phyloP scores from a whole-genome alignment of 1,140 invertebrate species.

The Phenacoccus solenopsis region DNA sequence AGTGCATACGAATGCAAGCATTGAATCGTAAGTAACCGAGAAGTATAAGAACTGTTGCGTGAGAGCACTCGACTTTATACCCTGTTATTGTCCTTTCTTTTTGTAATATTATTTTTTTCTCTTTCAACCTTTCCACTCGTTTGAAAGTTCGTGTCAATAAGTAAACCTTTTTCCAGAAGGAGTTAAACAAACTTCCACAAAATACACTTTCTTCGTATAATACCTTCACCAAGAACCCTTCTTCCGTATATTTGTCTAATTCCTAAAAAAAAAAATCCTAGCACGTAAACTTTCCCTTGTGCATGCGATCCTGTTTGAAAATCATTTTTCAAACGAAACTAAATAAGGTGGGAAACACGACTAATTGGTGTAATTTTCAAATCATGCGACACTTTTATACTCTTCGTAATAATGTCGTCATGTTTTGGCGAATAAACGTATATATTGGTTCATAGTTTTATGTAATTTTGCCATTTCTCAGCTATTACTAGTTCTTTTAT shows the following conservation, averaged over 20 bases:
- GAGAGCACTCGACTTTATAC: background rate
- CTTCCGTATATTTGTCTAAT: slow-evolving; percentile 1
- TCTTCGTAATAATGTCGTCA: too few relatives aligned
- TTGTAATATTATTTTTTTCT: background rate
- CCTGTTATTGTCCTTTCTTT: slow-evolving; percentile 1
- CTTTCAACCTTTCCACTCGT: background rate
- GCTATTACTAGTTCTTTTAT: too few relatives aligned
- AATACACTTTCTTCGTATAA: background rate
- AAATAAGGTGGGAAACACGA: background rate
- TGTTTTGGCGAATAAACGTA: too few relatives aligned
- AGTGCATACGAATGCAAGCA: slow-evolving; percentile 1
- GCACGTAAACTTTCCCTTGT: background rate
- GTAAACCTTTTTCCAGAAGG: background rate
- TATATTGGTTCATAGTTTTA: too few relatives aligned
- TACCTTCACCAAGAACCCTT: background rate
- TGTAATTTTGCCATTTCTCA: too few relatives aligned
- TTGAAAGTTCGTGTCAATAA: slow-evolving; percentile 2
- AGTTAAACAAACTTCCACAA: background rate
- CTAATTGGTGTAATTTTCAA: background rate
- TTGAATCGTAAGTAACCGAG: background rate
- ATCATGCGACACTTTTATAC: too few relatives aligned
- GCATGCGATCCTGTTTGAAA: background rate
- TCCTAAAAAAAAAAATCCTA: background rate
- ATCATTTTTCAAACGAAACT: background rate
- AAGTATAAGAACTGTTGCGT: background rate